Evolutionary conservation across 2,888 invertebrate genomes (phyloP).

Genomic region (Tethea ocularis): DNA sequence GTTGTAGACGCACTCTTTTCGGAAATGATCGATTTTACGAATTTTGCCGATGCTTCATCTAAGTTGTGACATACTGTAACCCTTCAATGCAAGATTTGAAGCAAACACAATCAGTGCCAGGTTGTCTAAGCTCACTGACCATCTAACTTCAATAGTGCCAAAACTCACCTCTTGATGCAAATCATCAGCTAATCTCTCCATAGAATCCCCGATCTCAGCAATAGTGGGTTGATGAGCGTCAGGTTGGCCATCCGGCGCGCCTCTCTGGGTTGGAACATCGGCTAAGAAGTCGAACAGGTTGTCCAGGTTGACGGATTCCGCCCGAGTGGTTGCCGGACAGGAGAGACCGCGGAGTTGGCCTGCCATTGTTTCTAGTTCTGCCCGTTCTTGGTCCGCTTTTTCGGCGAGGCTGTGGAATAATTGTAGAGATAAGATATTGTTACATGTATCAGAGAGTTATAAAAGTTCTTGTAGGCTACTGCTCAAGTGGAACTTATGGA

Average conservation of each 20-base stretch:
- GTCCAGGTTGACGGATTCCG: constrained; percentile 93
- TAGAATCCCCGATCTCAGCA: constrained; percentile 92
- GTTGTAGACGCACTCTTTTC: too few relatives aligned
- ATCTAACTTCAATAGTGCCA: not conserved
- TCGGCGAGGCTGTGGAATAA: constrained; percentile 83
- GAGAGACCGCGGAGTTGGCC: constrained; percentile 70
- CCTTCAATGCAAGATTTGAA: too few relatives aligned
- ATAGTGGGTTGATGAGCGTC: constrained; percentile 86
- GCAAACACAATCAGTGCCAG: too few relatives aligned
- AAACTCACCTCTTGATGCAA: constrained; percentile 88
- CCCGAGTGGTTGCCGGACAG: constrained; percentile 63
- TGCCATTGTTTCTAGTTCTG: constrained; percentile 79
- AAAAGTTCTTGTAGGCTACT: too few relatives aligned
- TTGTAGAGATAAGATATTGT: not conserved
- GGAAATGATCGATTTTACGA: too few relatives aligned
- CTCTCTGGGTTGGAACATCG: constrained; percentile 85
- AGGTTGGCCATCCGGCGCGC: constrained; percentile 78
- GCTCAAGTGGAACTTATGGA: too few relatives aligned
- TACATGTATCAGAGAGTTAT: not conserved
- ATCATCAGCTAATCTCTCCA: constrained; percentile 92
- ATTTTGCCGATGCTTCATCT: too few relatives aligned
- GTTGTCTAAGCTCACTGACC: too few relatives aligned
- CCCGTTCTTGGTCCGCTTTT: constrained; percentile 85
- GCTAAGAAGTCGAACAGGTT: constrained; percentile 95
- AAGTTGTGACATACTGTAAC: too few relatives aligned